Percentiles rank a stretch among this genome's conserved stretches.
phyloP scores from a whole-genome alignment of 1,140 invertebrate genomes.

The Stegodyphus dumicola region DNA sequence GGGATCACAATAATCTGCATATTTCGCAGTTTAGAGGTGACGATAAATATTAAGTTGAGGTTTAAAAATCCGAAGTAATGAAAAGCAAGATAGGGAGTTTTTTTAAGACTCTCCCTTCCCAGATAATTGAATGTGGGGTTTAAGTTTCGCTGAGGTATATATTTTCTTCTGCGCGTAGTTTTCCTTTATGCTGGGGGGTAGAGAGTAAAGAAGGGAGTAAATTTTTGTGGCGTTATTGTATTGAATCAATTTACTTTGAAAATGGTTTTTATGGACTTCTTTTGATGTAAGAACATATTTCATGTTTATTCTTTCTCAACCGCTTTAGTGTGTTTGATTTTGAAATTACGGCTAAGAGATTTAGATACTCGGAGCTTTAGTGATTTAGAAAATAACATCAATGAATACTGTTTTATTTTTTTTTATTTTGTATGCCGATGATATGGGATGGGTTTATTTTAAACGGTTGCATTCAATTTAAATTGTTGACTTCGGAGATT shows the following conservation, averaged over 20 bases:
- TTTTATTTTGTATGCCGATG: too few species aligned
- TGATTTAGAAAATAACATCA: too few species aligned
- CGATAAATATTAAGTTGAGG: slow-evolving; percentile 49
- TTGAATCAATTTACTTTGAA: background rate
- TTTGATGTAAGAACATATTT: too few species aligned
- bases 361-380: too few species aligned
- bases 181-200: background rate
- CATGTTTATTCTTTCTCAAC: too few species aligned
- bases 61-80: slow-evolving; percentile 44
- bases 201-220: too few species aligned
- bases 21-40: slow-evolving; percentile 10
- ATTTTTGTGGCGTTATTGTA: background rate
- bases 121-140: slow-evolving; percentile 46
- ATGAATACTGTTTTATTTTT: too few species aligned
- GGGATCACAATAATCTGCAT: slow-evolving; percentile 34
- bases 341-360: too few species aligned
- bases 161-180: slow-evolving; percentile 31
- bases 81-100: slow-evolving; percentile 25
- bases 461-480: too few species aligned
- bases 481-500: too few species aligned
- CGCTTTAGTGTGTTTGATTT: too few species aligned
- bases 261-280: background rate
- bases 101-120: slow-evolving; percentile 9
- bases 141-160: background rate
- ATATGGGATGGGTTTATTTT: too few species aligned